Evolutionary conservation across 2,888 invertebrate species (phyloP), one percentile per base, ranked within the genome.

Genomic region (Boloria selene): DNA sequence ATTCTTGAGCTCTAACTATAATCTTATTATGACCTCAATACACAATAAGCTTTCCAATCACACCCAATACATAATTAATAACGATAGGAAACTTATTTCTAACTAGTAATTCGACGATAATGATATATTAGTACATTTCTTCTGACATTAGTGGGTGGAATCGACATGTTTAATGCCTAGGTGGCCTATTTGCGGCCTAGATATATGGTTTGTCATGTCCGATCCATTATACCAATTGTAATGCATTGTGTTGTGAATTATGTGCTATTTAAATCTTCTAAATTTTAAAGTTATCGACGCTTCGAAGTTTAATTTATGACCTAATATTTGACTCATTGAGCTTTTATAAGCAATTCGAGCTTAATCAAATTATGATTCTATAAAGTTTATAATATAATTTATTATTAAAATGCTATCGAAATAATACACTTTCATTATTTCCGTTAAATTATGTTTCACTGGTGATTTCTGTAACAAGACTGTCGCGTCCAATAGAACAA

Each of bases 151-250:
- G 64, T 59, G 66, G 58, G 62, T 70, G 70, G 14, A 64, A 68
- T 68, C 64, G 70, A 70, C 68, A 68, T 64, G 68, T 58, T 50
- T 62, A 70, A 69, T 61, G 65, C 52, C 60, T 61, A 64, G 69
- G 69, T 69, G 69, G 60, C 55, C 64, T 68, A 64, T 69, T 70
- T 70, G 64, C 52, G 65, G 68, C 17, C 62, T 55, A 38, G 58
- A 70, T 69, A 50, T 70, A 70, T 70, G 70, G 66, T 67, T 66
- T 70, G 70, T 65, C 60, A 62, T 66, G 72, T 69, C 65, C 58
- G 49, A 65, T 50, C 59, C 58, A 59, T 64, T 58, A 58, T 58
- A 56, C 66, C 51, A 58, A 53, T 59, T 62, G 62, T 62, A 49
- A 67, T 62, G 47, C 62, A 62, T 52, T 45, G 38, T 59, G 16